Conservation (phyloP, 2,113 vertebrate genomes). For the Perca flavescens region DNA sequence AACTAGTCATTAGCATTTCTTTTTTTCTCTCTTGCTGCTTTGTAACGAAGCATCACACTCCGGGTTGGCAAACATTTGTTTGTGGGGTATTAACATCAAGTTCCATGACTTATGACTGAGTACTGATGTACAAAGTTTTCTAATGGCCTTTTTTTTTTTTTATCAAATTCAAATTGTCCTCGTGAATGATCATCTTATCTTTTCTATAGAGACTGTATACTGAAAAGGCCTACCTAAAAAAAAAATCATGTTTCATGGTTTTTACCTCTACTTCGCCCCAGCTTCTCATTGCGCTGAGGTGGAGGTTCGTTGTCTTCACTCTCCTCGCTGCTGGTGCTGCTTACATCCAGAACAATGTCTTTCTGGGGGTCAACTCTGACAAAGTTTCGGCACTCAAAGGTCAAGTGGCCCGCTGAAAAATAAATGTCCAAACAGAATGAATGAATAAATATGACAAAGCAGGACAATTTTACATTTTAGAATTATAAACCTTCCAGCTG, state of each 20-base stretch:
- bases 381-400: conserved; percentile 98
- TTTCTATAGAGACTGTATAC: background rate
- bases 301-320: conserved; percentile 87
- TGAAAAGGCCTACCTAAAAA: no score
- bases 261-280: conserved; percentile 82
- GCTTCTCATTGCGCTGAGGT: conserved; percentile 82
- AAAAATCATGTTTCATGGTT: no score
- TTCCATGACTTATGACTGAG: no score
- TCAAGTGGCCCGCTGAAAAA: conserved; percentile 93
- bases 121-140: no score
- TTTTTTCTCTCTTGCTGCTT: no score
- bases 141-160: no score
- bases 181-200: background rate
- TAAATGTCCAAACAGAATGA: background rate
- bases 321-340: conserved; percentile 97
- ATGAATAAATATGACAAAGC: background rate
- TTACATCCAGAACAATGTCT: conserved; percentile 98
- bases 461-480: background rate
- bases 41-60: no score
- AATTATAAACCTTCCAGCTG: background rate
- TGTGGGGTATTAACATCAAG: no score
- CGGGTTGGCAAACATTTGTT: no score
- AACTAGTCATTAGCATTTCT: no score
- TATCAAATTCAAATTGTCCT: background rate
- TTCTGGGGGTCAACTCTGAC: conserved; percentile 96